These are phyloP conservation scores for Drosophila histrio DNA, from an alignment of 2,888 invertebrate genomes.

Conservation along the genomic window DNA sequence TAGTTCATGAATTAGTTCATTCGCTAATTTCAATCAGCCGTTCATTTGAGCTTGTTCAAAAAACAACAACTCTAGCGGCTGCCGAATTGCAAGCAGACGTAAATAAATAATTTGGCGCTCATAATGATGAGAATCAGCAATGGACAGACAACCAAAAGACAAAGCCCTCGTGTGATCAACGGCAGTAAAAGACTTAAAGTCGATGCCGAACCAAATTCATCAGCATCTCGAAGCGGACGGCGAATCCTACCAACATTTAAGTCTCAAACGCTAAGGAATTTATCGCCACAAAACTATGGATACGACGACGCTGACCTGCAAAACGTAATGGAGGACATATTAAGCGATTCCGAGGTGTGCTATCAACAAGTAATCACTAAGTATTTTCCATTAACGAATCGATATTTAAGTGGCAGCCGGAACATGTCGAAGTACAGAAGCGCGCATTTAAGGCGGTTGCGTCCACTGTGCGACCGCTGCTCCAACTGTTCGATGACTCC, in stretches of 20 bases:
- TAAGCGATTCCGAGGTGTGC: slow-evolving; percentile 17
- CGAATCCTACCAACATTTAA: slow-evolving; percentile 1
- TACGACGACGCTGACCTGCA: neutral
- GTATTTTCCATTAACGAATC: neutral
- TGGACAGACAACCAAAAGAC: neutral
- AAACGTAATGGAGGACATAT: slow-evolving; percentile 6
- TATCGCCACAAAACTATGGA: neutral
- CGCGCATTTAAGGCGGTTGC: slow-evolving; percentile 6
- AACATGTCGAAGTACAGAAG: neutral
- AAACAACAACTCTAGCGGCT: too few relatives aligned
- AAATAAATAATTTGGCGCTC: neutral
- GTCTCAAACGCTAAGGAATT: neutral
- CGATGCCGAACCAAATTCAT: neutral
- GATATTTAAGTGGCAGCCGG: neutral
- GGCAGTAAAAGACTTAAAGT: slow-evolving; percentile 1
- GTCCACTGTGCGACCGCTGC: slow-evolving; percentile 26
- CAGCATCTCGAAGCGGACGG: neutral
- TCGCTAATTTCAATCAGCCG: too few relatives aligned
- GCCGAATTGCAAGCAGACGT: slow-evolving; percentile 8
- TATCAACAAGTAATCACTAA: neutral
- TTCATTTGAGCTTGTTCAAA: too few relatives aligned
- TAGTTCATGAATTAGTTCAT: too few relatives aligned
- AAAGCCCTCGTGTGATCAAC: neutral
- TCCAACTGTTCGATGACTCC: slow-evolving; percentile 21
- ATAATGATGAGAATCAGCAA: slow-evolving; percentile 31